These are phyloP conservation scores for Gisinianus flammeolus DNA, from an alignment of 2,888 invertebrate genomes.

Conservation along the genomic window DNA sequence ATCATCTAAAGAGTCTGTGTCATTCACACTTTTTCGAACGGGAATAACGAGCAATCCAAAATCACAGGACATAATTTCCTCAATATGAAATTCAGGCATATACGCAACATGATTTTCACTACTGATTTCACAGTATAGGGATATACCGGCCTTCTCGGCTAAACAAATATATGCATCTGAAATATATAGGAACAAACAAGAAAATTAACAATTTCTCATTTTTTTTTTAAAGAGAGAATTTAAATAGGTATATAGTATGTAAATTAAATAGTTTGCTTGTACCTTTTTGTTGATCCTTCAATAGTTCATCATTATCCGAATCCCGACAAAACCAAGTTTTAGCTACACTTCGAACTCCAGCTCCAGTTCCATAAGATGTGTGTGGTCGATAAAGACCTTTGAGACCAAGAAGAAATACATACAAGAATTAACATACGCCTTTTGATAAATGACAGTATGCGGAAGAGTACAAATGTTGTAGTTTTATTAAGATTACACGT, in stretches of 20 bases:
- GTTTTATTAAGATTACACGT: too few species aligned
- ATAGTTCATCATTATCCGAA: neutral
- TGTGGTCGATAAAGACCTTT: constrained; percentile 56
- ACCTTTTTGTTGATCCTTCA: too few species aligned
- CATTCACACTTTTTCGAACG: neutral
- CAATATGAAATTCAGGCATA: constrained; percentile 57
- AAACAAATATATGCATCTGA: constrained; percentile 50
- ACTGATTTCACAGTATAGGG: constrained; percentile 52
- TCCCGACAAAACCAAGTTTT: constrained; percentile 47
- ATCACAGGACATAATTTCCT: constrained; percentile 47
- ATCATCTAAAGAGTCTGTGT: constrained; percentile 39
- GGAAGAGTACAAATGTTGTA: too few species aligned
- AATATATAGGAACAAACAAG: too few species aligned
- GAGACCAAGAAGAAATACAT: too few species aligned
- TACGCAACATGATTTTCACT: constrained; percentile 54
- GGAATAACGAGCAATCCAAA: constrained; percentile 55
- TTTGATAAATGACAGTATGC: too few species aligned
- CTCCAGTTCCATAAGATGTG: constrained; percentile 55
- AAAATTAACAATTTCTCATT: too few species aligned
- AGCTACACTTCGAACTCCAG: constrained; percentile 49
- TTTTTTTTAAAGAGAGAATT: too few species aligned
- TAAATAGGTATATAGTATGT: neutral
- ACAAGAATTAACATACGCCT: too few species aligned
- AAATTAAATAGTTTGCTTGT: neutral
- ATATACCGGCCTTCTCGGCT: constrained; percentile 56